Evolutionary conservation across 1,140 invertebrate genomes (phyloP), one percentile per base, ranked within the genome.

Genomic region (Nixonia krombeini): DNA sequence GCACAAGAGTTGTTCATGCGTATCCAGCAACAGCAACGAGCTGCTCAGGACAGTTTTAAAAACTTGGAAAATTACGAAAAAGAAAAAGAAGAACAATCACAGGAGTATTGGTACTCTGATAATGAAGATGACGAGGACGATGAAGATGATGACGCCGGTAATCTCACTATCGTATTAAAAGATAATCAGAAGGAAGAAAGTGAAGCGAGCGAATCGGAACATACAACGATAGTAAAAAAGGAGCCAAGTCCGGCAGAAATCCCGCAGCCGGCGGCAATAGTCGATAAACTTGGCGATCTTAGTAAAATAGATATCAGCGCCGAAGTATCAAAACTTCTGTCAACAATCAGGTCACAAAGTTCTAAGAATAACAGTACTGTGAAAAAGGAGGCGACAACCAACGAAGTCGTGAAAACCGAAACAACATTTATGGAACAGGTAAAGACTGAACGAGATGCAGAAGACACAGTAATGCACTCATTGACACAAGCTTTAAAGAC

Each of bases 31-130:
- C 89, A 91, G 59, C 90, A 92, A 64, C 82, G 88, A 50, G 85
- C 88, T 37, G 85, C 85, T 16, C 81, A 84, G 23, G 81, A 87
- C 21, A 84, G 80, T 65, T 79, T 79, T 16, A 81, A 81, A 12
- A 85, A 81, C 26, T 49, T 80, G 28, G 88, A 88, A 17, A 87
- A 87, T 84, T n/a, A n/a, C 45, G 85, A 88, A 31, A 79, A 87
- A 26, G 86, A 87, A 45, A 86, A 86, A 62, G 82, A 88, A 23
- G 81, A 86, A 13, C 73, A 71, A 61, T 85, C 87, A 42, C 87
- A 90, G 56, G 91, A 92, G 53, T 90, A 92, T 73, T 93, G 92
- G 91, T 93, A 93, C 75, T 92, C 91, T 0, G 91, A 91, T 67
- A 91, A 93, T 42, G 90, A 92, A 58, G 90, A 92, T 23, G 81